A percentile compares a stretch with the other conserved stretches of the same genome.
phyloP scores from a whole-genome alignment of 1,140 invertebrate species.

The Matsumurasca onukii region DNA sequence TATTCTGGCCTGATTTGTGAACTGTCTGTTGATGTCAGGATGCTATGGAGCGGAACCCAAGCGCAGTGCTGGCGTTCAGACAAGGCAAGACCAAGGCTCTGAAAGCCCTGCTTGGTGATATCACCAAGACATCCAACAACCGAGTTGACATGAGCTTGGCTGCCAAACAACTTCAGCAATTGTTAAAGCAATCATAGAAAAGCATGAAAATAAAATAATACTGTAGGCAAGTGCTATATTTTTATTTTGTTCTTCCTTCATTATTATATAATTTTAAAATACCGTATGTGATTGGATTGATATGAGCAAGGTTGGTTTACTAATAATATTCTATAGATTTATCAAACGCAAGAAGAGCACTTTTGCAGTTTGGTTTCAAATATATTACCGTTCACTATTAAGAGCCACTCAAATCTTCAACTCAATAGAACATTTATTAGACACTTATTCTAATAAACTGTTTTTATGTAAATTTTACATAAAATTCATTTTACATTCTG shows the following conservation, averaged over 20 bases:
- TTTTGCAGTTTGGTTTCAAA: too few species aligned
- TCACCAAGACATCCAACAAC: slow-evolving; percentile 58
- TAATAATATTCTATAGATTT: too few species aligned
- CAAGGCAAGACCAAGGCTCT: slow-evolving; percentile 69
- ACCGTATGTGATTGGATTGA: neutral
- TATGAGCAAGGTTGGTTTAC: neutral
- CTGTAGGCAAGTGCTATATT: neutral
- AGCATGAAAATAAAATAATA: neutral
- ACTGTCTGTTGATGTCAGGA: too few species aligned
- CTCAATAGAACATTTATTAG: too few species aligned
- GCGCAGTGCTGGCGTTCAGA: slow-evolving; percentile 64
- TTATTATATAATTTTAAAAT: neutral
- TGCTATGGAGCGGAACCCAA: slow-evolving; percentile 65
- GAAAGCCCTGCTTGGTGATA: slow-evolving; percentile 59
- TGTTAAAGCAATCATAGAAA: neutral
- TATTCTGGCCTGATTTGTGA: too few species aligned
- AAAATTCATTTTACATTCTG: too few species aligned
- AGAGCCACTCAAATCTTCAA: too few species aligned
- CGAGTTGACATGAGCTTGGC: slow-evolving; percentile 61
- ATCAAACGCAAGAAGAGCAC: too few species aligned
- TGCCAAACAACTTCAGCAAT: neutral
- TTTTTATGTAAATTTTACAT: too few species aligned
- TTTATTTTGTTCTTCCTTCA: neutral
- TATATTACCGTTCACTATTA: too few species aligned
- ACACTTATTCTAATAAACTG: too few species aligned